These are phyloP conservation scores for Colinus virginianus DNA, from an alignment of 2,113 vertebrate species.

Conservation along the genomic window DNA sequence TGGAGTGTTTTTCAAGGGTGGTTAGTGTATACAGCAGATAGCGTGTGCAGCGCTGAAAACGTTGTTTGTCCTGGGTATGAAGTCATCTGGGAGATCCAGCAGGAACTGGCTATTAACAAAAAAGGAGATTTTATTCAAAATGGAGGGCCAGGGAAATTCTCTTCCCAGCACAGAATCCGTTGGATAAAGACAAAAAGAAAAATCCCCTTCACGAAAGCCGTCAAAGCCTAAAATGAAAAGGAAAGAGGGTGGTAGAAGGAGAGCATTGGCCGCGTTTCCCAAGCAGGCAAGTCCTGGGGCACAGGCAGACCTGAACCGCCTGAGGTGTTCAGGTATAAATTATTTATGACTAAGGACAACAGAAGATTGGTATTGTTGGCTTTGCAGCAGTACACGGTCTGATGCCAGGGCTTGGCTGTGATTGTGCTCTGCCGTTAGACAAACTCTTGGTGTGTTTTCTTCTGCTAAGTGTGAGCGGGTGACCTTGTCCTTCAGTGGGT, in stretches of 20 bases:
- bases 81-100: neutral
- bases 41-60: neutral
- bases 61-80: neutral
- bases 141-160: neutral
- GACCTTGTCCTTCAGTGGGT: neutral
- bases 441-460: neutral
- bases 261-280: neutral
- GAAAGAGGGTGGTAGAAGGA: neutral
- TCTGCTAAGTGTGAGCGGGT: neutral
- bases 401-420: neutral
- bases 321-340: neutral
- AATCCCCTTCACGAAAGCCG: neutral
- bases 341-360: neutral
- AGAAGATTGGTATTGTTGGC: neutral
- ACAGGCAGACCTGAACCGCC: neutral
- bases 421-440: neutral
- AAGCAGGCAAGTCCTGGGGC: neutral
- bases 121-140: neutral
- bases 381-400: neutral
- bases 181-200: neutral
- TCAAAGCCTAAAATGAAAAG: neutral
- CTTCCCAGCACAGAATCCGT: neutral
- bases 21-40: neutral
- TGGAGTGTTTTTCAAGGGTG: neutral
- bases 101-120: neutral